Percentiles rank a stretch among this genome's conserved stretches.
phyloP scores from a whole-genome alignment of 2,888 invertebrate genomes.

The Tigriopus californicus region DNA sequence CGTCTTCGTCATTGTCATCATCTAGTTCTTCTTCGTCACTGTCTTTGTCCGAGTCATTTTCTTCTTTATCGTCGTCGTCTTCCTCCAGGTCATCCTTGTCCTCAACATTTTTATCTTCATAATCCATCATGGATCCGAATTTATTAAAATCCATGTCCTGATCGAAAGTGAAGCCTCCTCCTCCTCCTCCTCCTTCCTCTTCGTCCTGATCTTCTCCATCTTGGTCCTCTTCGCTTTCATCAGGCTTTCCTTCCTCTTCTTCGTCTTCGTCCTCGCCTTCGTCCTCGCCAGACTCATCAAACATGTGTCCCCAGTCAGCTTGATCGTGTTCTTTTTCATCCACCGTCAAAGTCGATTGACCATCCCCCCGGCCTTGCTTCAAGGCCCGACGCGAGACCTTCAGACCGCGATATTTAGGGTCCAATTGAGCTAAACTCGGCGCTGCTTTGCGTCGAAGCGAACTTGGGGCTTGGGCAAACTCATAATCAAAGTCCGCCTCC shows the following conservation, averaged over 20 bases:
- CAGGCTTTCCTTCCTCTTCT: conserved; percentile 12
- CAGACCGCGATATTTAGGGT: conserved; percentile 53
- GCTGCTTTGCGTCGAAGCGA: background rate
- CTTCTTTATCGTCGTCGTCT: conserved; percentile 20
- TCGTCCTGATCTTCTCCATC: conserved; percentile 12
- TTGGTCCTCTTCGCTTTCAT: conserved; percentile 10
- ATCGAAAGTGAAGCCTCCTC: conserved; percentile 9
- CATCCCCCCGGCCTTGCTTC: conserved; percentile 21
- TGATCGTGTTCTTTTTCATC: conserved; percentile 19
- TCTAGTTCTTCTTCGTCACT: conserved; percentile 16
- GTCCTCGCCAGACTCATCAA: conserved; percentile 18
- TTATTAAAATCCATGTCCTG: conserved; percentile 32
- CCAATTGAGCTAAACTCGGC: conserved; percentile 39
- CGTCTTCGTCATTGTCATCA: conserved; percentile 15
- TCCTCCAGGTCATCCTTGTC: conserved; percentile 24
- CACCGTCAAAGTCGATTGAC: conserved; percentile 18
- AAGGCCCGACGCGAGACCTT: conserved; percentile 39
- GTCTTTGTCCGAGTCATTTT: conserved; percentile 18
- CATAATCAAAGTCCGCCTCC: background rate
- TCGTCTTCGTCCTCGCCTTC: conserved; percentile 19
- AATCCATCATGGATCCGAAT: conserved; percentile 41
- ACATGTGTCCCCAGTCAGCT: conserved; percentile 18
- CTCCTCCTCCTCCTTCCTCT: conserved; percentile 21
- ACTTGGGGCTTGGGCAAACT: background rate
- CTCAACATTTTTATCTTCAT: conserved; percentile 35